Evolutionary conservation across 2,888 invertebrate genomes (phyloP), one percentile per base, ranked within the genome.

Genomic region (Physocephala rufipes): DNA sequence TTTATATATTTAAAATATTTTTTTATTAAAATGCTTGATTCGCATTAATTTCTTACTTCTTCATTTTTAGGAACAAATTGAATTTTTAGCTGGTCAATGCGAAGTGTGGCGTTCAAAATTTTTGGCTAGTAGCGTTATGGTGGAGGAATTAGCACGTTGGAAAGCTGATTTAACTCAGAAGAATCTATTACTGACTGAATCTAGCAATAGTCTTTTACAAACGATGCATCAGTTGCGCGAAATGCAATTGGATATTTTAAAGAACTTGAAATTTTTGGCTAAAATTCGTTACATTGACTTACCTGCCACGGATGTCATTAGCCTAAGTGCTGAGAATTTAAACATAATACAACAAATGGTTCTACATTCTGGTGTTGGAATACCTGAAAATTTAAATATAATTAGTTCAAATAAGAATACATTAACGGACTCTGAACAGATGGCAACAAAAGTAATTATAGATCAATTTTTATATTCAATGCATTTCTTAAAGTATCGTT

Each of bases 81-180:
- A 98, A 84, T 94, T 94, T 89, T 87, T 97, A 49, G 94, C 95
- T 21, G 95, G 97, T 0, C 96, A 97, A 82, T 95, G 96, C 83
- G 97, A 98, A 87, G 95, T 97, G 65, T 98, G 97, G 97, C 90
- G 96, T 75, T 96, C 96, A 83, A 98, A 97, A 90, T 98, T 96
- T 86, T 88, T 97, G 78, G 97, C 97, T 28, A 95, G 95, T 88
- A 96, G 96, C 84, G 90, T 96, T 71, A 94, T 97, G 93, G 93
- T 96, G 1, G 96, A 97, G 86, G 96, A 97, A 86, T 85, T 96
- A 76, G 95, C 95, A 0, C 89, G 91, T 77, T 95, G 95, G 90
- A 95, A 96, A 84, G 93, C 93, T 63, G 89, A 91, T 69, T 87
- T 96, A 28, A 90, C 90, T 19, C 91, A 92, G 76, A 86, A 86